These are phyloP conservation scores for Popillia japonica DNA, from an alignment of 1,140 invertebrate species.

Conservation along the genomic window DNA sequence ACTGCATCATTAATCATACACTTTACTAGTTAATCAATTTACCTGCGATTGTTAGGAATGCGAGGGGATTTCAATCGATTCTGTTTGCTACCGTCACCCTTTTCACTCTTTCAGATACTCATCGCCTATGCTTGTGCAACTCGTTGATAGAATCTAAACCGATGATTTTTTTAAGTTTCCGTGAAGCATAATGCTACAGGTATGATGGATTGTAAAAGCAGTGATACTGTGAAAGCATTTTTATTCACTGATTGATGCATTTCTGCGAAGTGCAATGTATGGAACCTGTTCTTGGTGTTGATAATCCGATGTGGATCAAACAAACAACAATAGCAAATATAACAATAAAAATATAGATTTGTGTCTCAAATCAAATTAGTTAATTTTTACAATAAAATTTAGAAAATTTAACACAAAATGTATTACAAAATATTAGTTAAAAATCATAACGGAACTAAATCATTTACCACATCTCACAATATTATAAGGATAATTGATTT, in stretches of 20 bases:
- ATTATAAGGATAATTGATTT: constrained; percentile 7
- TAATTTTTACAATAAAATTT: too few species aligned
- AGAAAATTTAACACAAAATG: too few species aligned
- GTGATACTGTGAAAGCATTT: constrained; percentile 14
- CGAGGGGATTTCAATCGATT: constrained; percentile 17
- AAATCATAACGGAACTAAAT: background rate
- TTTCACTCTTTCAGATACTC: background rate
- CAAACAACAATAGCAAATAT: too few species aligned
- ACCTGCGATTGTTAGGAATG: constrained; percentile 35
- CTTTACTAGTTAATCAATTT: constrained; percentile 32
- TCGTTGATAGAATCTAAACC: constrained; percentile 11
- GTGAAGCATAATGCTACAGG: background rate
- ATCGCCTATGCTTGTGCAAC: background rate
- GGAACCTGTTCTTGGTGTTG: too few species aligned
- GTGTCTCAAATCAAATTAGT: too few species aligned
- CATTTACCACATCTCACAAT: constrained; percentile 16
- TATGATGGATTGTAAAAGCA: constrained; percentile 1
- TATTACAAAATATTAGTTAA: background rate
- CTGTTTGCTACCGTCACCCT: constrained; percentile 22
- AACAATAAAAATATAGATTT: too few species aligned
- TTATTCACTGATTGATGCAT: background rate
- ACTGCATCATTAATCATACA: constrained; percentile 34
- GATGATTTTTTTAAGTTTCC: constrained; percentile 12
- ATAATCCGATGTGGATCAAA: too few species aligned
- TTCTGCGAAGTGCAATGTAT: background rate